A percentile compares a stretch with the other conserved stretches of the same genome.
phyloP scores from a whole-genome alignment of 1,140 invertebrate species.

The Solenopsis fugax region DNA sequence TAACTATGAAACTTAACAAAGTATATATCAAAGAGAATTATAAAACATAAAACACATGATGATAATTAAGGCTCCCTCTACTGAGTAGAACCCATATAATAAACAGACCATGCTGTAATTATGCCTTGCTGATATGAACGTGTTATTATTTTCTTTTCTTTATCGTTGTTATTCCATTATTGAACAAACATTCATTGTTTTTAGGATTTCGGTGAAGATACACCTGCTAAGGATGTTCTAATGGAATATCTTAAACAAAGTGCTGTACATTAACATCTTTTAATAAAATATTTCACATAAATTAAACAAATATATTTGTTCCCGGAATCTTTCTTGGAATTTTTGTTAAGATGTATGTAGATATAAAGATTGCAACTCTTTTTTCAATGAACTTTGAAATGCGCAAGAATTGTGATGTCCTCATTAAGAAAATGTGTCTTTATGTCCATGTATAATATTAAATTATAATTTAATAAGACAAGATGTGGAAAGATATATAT shows the following conservation, averaged over 20 bases:
- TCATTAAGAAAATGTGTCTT: background rate
- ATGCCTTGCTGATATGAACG: constrained; percentile 79
- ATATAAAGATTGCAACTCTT: background rate
- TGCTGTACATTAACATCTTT: constrained; percentile 84
- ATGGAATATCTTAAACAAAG: constrained; percentile 95
- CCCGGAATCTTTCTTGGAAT: constrained; percentile 31
- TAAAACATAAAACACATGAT: constrained; percentile 78
- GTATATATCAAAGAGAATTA: background rate
- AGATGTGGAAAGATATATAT: background rate
- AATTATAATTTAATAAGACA: background rate
- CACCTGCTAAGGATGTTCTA: constrained; percentile 96
- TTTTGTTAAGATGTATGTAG: background rate
- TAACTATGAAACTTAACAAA: background rate
- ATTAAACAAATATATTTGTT: constrained; percentile 65
- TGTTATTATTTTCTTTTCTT: constrained; percentile 1
- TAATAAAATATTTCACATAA: constrained; percentile 82
- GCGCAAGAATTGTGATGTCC: background rate
- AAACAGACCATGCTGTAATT: constrained; percentile 81
- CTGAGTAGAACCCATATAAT: constrained; percentile 85
- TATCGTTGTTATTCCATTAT: constrained; percentile 20
- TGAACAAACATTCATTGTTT: constrained; percentile 79
- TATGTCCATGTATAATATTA: background rate
- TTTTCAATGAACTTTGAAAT: background rate
- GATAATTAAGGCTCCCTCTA: constrained; percentile 86
- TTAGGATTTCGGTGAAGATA: constrained; percentile 98